Base-by-base conservation (phyloP, 37 sponge, comb jelly and placozoan species). In the Geodia barretti region DNA sequence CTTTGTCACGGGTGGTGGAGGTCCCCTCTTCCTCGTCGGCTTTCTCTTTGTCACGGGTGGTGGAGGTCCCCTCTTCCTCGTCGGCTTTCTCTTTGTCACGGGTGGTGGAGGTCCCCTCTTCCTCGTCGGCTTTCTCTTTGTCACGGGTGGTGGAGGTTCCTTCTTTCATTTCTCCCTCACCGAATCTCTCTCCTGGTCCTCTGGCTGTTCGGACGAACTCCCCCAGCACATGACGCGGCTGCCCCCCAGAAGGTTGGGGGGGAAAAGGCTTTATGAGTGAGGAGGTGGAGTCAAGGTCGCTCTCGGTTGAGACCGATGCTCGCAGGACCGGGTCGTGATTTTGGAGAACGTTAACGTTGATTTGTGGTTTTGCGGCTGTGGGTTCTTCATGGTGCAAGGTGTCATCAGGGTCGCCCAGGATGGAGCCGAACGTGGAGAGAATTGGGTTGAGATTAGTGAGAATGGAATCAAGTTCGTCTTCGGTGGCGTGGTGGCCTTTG, bases 241-340 rank as follows among this genome's bases (percentile, higher is more conserved):
- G 54, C 14, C 14, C 14, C 54, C 54, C 11, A 14, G 14, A 14
- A 14, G 54, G 14, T 47, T 47, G 14, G 54, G 14, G 54, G 14
- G 54, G 11, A 17, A 70, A 47, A 3, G 80, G 68, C 25, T 79
- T 79, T 1, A 69, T n/a, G 0, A 68, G 47, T 26, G 70, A n/a
- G n/a, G n/a, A n/a, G n/a, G n/a, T n/a, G n/a, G n/a, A 36, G 23
- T 67, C 64, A 4, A 60, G 61, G 25, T 81, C 73, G 32, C 82
- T 81, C 39, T 81, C 82, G 1, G 72, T 81, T 33, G 73, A 72
- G 5, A 61, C 82, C 31, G 70, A 60, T 36, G 71, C 24, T 33
- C 62, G 9, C 41, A 72, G 40, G 21, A 47, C 54, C 14, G 54
- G 14, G 54, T 47, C 54, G 54, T 7, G 9, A 33, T 64, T 9